phyloP scores from a whole-genome alignment of 2,113 vertebrate genomes.

The Proteles cristata region DNA sequence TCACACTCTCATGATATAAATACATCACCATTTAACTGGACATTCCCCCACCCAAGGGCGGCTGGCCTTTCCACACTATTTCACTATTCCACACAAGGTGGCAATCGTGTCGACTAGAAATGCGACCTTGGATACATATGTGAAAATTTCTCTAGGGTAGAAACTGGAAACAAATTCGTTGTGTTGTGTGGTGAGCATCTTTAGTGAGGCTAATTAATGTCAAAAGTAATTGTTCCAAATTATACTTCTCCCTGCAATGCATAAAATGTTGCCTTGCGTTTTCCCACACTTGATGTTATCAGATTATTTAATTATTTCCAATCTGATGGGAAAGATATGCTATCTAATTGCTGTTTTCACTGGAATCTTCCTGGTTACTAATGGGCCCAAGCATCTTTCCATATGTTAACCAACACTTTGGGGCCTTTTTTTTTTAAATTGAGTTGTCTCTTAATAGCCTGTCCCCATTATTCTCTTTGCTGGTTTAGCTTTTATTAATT shows the following conservation, averaged over 20 bases:
- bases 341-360: constrained; percentile 46
- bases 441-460: not conserved
- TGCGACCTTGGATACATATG: not conserved
- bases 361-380: constrained; percentile 43
- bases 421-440: not conserved
- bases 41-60: not conserved
- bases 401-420: constrained; percentile 26
- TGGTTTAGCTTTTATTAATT: not conserved
- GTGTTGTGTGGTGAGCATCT: not conserved
- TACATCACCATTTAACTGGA: not conserved
- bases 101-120: not conserved
- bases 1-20: not conserved
- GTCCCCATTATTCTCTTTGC: not conserved
- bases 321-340: constrained; percentile 22
- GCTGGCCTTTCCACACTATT: not conserved
- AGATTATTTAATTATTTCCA: constrained; percentile 55
- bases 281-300: constrained; percentile 50
- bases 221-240: constrained; percentile 60
- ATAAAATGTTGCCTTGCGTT: not conserved
- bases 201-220: not conserved
- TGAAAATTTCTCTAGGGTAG: not conserved
- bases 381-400: not conserved
- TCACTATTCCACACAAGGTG: not conserved
- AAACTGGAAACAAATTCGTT: constrained; percentile 6
- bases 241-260: not conserved